These are phyloP conservation scores for Simalia tracyae DNA, from an alignment of 2,797 vertebrate species.

Conservation along the genomic window DNA sequence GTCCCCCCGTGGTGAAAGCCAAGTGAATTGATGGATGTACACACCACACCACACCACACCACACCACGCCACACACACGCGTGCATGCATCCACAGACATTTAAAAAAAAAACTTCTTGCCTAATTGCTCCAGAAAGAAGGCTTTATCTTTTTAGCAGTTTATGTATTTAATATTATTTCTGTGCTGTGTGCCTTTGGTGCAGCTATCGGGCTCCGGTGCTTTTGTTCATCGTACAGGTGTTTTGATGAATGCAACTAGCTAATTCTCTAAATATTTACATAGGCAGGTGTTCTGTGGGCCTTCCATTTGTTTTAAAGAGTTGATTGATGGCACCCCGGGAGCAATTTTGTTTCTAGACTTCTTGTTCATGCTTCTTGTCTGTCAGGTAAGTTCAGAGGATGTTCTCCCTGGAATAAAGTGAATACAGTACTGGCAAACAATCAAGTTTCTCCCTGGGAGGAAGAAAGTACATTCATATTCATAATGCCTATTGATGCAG, in stretches of 20 bases:
- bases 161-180: constrained; percentile 53
- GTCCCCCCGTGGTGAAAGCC: neutral
- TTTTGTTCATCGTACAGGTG: constrained; percentile 52
- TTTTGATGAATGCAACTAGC: constrained; percentile 19
- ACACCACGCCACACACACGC: too few relatives aligned
- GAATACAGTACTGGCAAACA: neutral
- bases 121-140: constrained; percentile 48
- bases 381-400: neutral
- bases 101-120: neutral
- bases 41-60: neutral
- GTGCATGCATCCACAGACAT: neutral
- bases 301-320: constrained; percentile 21
- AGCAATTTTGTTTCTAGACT: constrained; percentile 24
- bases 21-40: neutral
- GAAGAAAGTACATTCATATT: accelerated
- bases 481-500: neutral
- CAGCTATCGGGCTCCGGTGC: constrained; percentile 39
- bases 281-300: constrained; percentile 52
- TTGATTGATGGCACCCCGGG: constrained; percentile 23
- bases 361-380: neutral
- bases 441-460: neutral
- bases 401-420: accelerated
- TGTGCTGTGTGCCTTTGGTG: constrained; percentile 46
- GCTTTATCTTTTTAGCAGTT: constrained; percentile 51
- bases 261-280: constrained; percentile 44